Evolutionary conservation across 2,888 invertebrate species (phyloP).

Genomic region (Theretra japonica): DNA sequence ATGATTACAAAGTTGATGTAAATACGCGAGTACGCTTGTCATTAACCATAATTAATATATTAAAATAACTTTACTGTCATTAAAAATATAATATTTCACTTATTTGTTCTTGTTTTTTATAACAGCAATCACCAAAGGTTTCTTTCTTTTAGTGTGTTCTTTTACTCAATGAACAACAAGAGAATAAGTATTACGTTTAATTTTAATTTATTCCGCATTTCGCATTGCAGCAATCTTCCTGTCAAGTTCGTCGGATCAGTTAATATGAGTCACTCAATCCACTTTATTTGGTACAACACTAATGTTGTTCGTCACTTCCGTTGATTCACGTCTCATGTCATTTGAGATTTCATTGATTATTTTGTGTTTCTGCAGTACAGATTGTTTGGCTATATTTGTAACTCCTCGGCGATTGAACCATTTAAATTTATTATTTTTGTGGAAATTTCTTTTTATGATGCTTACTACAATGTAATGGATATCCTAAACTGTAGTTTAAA

Average conservation of each 20-base stretch:
- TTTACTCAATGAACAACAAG: too few species aligned
- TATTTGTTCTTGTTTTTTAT: too few species aligned
- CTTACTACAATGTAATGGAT: too few species aligned
- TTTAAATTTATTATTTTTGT: background rate
- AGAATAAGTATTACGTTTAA: background rate
- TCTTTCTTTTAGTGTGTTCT: too few species aligned
- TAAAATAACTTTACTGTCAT: too few species aligned
- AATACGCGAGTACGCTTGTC: too few species aligned
- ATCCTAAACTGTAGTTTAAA: too few species aligned
- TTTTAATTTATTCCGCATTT: background rate
- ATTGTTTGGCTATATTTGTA: background rate
- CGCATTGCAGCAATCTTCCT: conserved; percentile 35
- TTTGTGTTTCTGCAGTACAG: background rate
- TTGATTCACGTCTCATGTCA: background rate
- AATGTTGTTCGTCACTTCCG: conserved; percentile 12
- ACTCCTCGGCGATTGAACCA: background rate
- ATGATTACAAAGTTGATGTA: too few species aligned
- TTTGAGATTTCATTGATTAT: background rate
- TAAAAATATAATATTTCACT: too few species aligned
- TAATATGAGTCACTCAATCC: conserved; percentile 15
- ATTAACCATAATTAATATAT: too few species aligned
- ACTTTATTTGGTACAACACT: conserved; percentile 10
- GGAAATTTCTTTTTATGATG: too few species aligned
- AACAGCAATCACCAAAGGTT: too few species aligned
- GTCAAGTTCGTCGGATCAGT: conserved; percentile 20